A percentile compares a stretch with the other conserved stretches of the same genome.
Evolutionary conservation across 2,888 invertebrate genomes (phyloP).

Genomic region (Drosophila picticornis): DNA sequence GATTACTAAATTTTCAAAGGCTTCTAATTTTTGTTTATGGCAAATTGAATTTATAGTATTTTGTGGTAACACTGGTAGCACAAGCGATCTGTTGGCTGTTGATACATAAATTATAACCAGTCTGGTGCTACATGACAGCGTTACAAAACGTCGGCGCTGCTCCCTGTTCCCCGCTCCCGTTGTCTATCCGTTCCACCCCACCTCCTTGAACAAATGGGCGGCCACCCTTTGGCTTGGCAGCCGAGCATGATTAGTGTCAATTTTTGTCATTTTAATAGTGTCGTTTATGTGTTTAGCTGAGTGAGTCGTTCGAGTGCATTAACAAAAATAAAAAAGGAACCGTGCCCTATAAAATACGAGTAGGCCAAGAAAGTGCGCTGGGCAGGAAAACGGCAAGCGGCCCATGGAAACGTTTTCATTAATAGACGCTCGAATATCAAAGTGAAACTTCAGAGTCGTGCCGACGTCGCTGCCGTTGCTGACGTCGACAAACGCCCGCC

Average conservation of each 20-base stretch:
- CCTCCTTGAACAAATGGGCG: slow-evolving; percentile 47
- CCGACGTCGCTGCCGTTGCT: slow-evolving; percentile 46
- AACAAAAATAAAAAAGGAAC: slow-evolving; percentile 48
- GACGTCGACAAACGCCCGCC: slow-evolving; percentile 75
- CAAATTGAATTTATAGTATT: background rate
- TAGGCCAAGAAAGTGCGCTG: slow-evolving; percentile 51
- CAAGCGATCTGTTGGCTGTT: slow-evolving; percentile 48
- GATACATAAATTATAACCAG: slow-evolving; percentile 66
- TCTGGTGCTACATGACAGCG: slow-evolving; percentile 67
- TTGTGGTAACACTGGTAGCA: slow-evolving; percentile 6
- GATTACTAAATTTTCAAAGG: background rate
- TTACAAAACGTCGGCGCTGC: slow-evolving; percentile 58
- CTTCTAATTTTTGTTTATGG: background rate
- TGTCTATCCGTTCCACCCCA: background rate
- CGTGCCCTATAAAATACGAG: slow-evolving; percentile 66
- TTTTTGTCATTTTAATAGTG: slow-evolving; percentile 77
- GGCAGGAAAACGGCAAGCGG: slow-evolving; percentile 40
- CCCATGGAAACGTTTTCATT: slow-evolving; percentile 69
- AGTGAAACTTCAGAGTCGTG: slow-evolving; percentile 76
- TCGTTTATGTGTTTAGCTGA: slow-evolving; percentile 60
- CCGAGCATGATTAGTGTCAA: slow-evolving; percentile 79
- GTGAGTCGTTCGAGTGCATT: slow-evolving; percentile 67
- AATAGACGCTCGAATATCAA: slow-evolving; percentile 80
- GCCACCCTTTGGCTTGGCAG: slow-evolving; percentile 69
- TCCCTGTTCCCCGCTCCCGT: slow-evolving; percentile 1